Evolutionary conservation across 2,113 vertebrate genomes (phyloP).

Genomic region (Mesoclemmys tuberculata): DNA sequence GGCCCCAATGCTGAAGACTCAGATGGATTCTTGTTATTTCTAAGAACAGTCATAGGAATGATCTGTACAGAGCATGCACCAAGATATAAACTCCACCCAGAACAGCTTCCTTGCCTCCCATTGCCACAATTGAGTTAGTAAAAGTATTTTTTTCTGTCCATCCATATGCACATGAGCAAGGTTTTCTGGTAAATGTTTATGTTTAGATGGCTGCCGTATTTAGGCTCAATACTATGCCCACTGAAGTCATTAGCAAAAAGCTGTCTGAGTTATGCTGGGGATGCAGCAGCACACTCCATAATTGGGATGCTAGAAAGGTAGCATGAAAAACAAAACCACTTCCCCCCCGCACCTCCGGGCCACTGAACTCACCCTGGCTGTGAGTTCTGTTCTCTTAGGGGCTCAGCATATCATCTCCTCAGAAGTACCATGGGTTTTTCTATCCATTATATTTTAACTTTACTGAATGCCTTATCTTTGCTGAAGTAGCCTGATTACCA

Average conservation of each 20-base stretch:
- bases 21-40: not conserved
- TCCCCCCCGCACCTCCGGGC: no score
- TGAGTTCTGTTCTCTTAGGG: no score
- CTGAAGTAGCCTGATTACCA: not conserved
- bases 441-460: not conserved
- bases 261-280: not conserved
- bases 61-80: not conserved
- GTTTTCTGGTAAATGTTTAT: not conserved
- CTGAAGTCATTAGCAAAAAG: not conserved
- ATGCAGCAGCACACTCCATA: not conserved
- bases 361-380: no score
- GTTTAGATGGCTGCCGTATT: not conserved
- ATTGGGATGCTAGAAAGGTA: no score
- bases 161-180: no score
- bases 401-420: no score
- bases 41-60: not conserved
- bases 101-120: not conserved
- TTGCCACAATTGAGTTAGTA: not conserved
- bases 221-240: no score
- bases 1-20: no score
- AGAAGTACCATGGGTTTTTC: not conserved
- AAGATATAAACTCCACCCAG: no score
- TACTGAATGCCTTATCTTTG: not conserved
- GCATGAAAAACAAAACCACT: no score
- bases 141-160: not conserved